Conservation (phyloP, 2,797 vertebrate species). For the Lepilemur septentrionalis region DNA sequence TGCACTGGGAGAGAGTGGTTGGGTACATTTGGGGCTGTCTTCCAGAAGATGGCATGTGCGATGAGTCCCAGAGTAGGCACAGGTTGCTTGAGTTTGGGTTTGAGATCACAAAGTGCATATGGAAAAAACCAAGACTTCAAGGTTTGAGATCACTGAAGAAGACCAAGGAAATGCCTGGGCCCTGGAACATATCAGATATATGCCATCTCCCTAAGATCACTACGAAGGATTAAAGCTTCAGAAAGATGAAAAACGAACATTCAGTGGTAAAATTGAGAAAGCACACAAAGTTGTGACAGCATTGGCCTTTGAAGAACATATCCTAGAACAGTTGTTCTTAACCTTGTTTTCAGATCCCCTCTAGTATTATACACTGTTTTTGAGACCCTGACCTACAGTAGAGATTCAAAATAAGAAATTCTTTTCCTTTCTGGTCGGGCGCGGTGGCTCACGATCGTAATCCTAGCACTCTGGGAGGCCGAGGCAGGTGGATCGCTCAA, state of each 20-base stretch:
- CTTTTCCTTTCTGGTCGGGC: background rate
- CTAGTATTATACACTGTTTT: background rate
- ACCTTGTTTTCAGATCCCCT: background rate
- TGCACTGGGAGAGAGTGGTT: background rate
- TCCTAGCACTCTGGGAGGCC: too few species aligned
- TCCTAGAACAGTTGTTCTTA: background rate
- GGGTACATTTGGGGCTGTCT: background rate
- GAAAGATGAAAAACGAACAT: constrained; percentile 33
- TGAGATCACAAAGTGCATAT: constrained; percentile 13
- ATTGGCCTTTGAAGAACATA: background rate
- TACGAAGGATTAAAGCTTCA: constrained; percentile 8
- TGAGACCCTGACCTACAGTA: background rate
- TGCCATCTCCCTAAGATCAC: background rate
- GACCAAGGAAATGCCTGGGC: background rate
- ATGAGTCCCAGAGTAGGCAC: background rate
- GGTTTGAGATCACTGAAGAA: constrained; percentile 12
- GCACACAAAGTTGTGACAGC: background rate
- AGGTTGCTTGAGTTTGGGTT: background rate
- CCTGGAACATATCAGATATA: background rate
- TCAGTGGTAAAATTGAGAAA: constrained; percentile 34
- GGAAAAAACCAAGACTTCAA: background rate
- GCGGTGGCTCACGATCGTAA: too few species aligned
- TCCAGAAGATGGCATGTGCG: background rate
- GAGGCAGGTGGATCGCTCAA: too few species aligned
- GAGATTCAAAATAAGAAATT: constrained; percentile 33